Base-by-base conservation (phyloP, 2,797 vertebrate species). In the Rhadinocentrus ornatus region DNA sequence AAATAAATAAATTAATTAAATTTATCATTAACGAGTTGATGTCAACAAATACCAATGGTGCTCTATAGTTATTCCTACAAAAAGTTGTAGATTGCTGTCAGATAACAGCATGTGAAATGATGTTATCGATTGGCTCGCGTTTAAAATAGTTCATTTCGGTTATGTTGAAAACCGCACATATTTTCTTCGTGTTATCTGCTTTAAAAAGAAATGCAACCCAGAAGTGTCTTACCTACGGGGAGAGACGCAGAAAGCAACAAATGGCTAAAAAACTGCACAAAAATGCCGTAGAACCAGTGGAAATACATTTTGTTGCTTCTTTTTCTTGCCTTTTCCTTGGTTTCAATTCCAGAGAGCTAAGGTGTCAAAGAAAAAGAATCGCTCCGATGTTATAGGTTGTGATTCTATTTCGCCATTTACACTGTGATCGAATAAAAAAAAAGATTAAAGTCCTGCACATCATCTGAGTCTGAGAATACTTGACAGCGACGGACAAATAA, bases 221-320 rank as follows among this genome's bases (percentile, higher is more conserved):
- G 2, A 39, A 2, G 52, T 32, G 11, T 46, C 90, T 89, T 84
- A 94, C 93, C 93, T 1, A 69, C 53, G 16, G 83, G 85, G 31
- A 1, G 61, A 11, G 83, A 79, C 13, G 77, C 2, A 27, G 20
- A 69, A 52, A 13, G 54, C 0, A 71, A 69, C 0, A 75, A 22
- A 2, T 37, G 66, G 2, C 56, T 26, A 0, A 56, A 12, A 18
- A 81, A 5, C 0, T 90, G 41, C 62, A 80, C 50, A 31, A 88
- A 2, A 61, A 86, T 0, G 2, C 12, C 18, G n/a, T 57, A 18
- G 24, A 67, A 20, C 62, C 27, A 1, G 22, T 62, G 20, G 16
- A 69, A 18, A 64, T 29, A 1, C 88, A 91, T 90, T 22, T 77
- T 20, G 2, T 3, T 0, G 10, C 5, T 7, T 3, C 18, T 9